phyloP scores from a whole-genome alignment of 2,888 invertebrate species.

The Macrosiphum euphorbiae region DNA sequence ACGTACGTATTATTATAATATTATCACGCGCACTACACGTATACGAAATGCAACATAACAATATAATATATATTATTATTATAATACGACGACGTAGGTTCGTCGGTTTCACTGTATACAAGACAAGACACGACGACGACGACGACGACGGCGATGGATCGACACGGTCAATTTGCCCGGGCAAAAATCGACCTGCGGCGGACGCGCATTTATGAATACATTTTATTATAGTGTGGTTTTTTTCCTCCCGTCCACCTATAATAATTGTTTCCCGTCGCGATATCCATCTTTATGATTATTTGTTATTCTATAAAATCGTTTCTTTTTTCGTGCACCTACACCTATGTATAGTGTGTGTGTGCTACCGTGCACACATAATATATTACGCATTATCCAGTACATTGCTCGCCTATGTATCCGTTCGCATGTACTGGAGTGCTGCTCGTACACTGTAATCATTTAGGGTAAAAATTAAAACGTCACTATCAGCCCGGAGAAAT shows the following conservation, averaged over 20 bases:
- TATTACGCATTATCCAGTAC: conserved; percentile 42
- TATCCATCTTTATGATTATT: conserved; percentile 48
- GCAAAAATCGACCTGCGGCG: conserved; percentile 40
- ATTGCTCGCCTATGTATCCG: conserved; percentile 47
- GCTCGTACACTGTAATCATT: conserved; percentile 49
- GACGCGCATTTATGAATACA: conserved; percentile 56
- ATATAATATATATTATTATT: neutral
- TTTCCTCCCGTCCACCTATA: neutral
- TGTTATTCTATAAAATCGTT: conserved; percentile 9
- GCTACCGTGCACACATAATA: neutral
- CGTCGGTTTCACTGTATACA: neutral
- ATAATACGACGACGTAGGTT: neutral
- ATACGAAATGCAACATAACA: too few species aligned
- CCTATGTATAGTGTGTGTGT: neutral
- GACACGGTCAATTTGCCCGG: conserved; percentile 56
- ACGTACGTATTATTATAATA: neutral
- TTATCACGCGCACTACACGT: neutral
- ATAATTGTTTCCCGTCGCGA: conserved; percentile 9
- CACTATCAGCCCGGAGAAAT: conserved; percentile 56
- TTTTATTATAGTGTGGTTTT: neutral
- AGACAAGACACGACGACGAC: neutral
- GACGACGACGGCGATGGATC: neutral
- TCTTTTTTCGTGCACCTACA: neutral
- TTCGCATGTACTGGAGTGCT: conserved; percentile 11
- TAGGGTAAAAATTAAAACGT: conserved; percentile 59